phyloP scores from a whole-genome alignment of 2,888 invertebrate genomes.

The Hirtodrosophila duncani region DNA sequence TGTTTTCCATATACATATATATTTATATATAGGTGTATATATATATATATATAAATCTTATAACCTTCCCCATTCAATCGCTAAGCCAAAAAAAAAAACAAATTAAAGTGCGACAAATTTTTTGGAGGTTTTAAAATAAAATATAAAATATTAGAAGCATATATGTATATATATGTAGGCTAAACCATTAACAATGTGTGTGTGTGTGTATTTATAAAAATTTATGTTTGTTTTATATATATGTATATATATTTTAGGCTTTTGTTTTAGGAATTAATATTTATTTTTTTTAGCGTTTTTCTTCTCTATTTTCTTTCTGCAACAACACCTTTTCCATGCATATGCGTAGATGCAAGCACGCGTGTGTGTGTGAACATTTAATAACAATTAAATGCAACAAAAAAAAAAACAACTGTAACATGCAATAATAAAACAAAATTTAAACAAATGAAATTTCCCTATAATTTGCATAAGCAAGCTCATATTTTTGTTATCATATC shows the following conservation, averaged over 20 bases:
- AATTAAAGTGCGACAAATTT: background rate
- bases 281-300: slow-evolving; percentile 4
- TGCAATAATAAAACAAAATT: too few species aligned
- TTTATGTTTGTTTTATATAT: slow-evolving; percentile 17
- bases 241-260: slow-evolving; percentile 14
- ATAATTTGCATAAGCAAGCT: too few species aligned
- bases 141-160: too few species aligned
- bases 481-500: too few species aligned
- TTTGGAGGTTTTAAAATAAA: background rate
- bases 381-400: too few species aligned
- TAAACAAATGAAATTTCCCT: too few species aligned
- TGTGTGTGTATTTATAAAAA: slow-evolving; percentile 30
- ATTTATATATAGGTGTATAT: slow-evolving; percentile 25
- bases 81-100: slow-evolving; percentile 13
- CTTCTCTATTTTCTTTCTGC: too few species aligned
- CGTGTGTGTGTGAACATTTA: too few species aligned
- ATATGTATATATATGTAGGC: slow-evolving; percentile 20
- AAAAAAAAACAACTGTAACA: too few species aligned
- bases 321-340: too few species aligned
- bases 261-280: background rate
- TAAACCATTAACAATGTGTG: slow-evolving; percentile 37
- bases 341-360: too few species aligned
- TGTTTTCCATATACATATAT: slow-evolving; percentile 52
- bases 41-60: slow-evolving; percentile 45
- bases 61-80: slow-evolving; percentile 51